Percentiles rank a stretch among this genome's conserved stretches.
Evolutionary conservation across 2,797 vertebrate species (phyloP).

Genomic region (Synanceia verrucosa): DNA sequence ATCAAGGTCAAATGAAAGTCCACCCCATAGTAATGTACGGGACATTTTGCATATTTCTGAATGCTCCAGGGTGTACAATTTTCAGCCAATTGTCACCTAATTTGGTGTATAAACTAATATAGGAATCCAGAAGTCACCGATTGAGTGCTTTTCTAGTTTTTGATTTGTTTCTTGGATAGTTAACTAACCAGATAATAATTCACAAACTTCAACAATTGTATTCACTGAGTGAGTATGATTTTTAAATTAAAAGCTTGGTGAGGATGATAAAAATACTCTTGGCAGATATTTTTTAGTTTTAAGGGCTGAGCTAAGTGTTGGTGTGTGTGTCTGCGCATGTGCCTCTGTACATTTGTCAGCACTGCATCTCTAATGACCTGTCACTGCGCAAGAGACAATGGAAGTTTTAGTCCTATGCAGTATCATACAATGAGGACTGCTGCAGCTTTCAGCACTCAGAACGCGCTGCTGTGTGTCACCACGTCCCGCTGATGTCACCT

Average conservation of each 20-base stretch:
- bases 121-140: too few relatives aligned
- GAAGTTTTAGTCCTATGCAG: conserved; percentile 21
- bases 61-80: too few relatives aligned
- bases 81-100: too few relatives aligned
- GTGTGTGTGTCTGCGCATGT: background rate
- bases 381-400: conserved; percentile 22
- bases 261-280: background rate
- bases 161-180: background rate
- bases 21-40: too few relatives aligned
- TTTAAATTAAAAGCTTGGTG: background rate
- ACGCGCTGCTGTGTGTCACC: conserved; percentile 45
- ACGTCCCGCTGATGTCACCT: conserved; percentile 52
- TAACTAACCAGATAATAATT: background rate
- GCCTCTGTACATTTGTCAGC: conserved; percentile 9
- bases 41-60: too few relatives aligned
- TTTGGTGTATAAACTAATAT: too few relatives aligned
- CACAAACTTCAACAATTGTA: background rate
- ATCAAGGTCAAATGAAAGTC: too few relatives aligned
- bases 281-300: background rate
- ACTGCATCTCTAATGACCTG: conserved; percentile 37
- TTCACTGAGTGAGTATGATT: background rate
- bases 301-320: background rate
- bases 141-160: too few relatives aligned
- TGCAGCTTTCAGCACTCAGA: conserved; percentile 15
- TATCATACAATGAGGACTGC: conserved; percentile 8